These are phyloP conservation scores for Drosophila melanogaster DNA, from an alignment of 1,140 invertebrate genomes.

Conservation along the genomic window Release_6_plus_ISO1_MT NT_033779.5:5485501-5486000, in stretches of 20 bases:
- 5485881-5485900: conserved; percentile 59
- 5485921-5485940: conserved; percentile 70
- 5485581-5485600: neutral
- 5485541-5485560: neutral
- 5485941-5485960: conserved; percentile 72
- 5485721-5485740: conserved; percentile 38
- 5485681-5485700: conserved; percentile 72
- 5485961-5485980: conserved; percentile 33
- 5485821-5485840: conserved; percentile 85
- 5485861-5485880: conserved; percentile 84
- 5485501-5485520: no score
- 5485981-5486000: conserved; percentile 28
- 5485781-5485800: conserved; percentile 72
- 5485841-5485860: conserved; percentile 85
- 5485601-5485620: conserved; percentile 34
- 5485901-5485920: neutral
- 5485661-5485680: conserved; percentile 1
- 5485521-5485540: neutral
- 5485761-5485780: conserved; percentile 75
- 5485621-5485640: conserved; percentile 84
- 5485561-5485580: neutral
- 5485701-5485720: conserved; percentile 84
- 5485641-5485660: conserved; percentile 37
- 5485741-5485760: conserved; percentile 43
- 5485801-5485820: conserved; percentile 57